phyloP scores from a whole-genome alignment of 2,888 invertebrate species.

The Lysandra coridon region DNA sequence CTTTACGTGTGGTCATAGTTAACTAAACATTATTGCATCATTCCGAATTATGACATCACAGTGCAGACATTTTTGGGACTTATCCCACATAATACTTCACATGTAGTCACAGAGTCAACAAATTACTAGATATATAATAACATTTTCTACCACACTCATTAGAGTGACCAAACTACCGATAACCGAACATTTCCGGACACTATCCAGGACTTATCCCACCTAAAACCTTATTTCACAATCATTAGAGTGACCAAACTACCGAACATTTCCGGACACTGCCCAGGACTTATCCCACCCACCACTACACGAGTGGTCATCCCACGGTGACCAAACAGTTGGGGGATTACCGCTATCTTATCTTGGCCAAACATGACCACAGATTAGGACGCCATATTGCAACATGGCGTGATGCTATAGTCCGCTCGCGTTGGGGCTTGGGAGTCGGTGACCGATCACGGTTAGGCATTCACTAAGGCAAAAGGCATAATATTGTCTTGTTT shows the following conservation, averaged over 20 bases:
- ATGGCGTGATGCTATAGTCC: background rate
- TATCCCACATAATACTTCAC: background rate
- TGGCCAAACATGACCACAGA: background rate
- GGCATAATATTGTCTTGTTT: no score
- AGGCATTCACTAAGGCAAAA: no score
- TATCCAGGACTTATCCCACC: background rate
- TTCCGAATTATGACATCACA: no score
- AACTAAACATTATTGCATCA: no score
- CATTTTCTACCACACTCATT: background rate
- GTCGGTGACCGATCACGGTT: background rate
- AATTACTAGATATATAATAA: no score
- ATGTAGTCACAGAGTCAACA: background rate
- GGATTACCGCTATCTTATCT: background rate
- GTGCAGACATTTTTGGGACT: background rate
- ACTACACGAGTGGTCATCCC: background rate
- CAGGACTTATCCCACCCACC: background rate
- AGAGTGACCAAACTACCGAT: background rate
- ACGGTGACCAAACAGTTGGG: background rate
- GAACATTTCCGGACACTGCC: background rate
- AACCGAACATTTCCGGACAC: background rate
- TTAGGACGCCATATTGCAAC: background rate
- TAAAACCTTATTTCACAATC: background rate
- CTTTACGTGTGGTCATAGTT: background rate
- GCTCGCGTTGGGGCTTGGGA: background rate
- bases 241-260: background rate